A percentile compares a stretch with the other conserved stretches of the same genome.
Conservation (phyloP, 1,140 invertebrate genomes). For the Cydia pomonella region DNA sequence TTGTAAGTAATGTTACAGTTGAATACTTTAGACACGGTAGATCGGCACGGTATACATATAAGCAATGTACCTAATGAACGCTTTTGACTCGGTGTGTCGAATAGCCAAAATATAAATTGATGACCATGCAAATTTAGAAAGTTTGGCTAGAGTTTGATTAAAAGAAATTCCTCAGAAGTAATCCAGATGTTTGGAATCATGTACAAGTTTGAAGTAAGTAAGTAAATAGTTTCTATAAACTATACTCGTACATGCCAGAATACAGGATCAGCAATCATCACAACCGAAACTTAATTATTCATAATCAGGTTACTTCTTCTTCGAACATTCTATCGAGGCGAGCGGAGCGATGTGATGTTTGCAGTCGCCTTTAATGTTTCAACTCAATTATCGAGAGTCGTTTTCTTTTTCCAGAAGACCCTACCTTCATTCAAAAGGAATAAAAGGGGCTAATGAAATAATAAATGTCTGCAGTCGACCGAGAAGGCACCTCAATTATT, state of each 20-base stretch:
- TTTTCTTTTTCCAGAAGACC: constrained; percentile 38
- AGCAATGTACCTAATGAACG: too few species aligned
- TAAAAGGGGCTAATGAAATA: constrained; percentile 55
- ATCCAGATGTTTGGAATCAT: too few species aligned
- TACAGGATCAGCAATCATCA: background rate
- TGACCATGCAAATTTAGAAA: too few species aligned
- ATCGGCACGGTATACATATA: background rate
- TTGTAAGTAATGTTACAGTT: background rate
- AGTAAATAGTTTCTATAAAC: background rate
- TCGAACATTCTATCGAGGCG: background rate
- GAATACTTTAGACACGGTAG: background rate
- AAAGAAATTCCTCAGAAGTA: too few species aligned
- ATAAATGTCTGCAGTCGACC: constrained; percentile 41
- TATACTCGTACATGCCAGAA: too few species aligned
- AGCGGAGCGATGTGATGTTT: constrained; percentile 41
- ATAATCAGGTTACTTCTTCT: background rate
- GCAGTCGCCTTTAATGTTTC: constrained; percentile 48
- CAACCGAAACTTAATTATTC: background rate
- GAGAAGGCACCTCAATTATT: constrained; percentile 31
- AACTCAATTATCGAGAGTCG: constrained; percentile 48
- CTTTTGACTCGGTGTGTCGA: too few species aligned
- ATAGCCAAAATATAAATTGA: too few species aligned
- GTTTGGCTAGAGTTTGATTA: too few species aligned
- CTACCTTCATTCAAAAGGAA: constrained; percentile 41
- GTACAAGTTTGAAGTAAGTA: too few species aligned